Conservation (phyloP, 1,140 invertebrate genomes). For the Leptoteleia sp. region DNA sequence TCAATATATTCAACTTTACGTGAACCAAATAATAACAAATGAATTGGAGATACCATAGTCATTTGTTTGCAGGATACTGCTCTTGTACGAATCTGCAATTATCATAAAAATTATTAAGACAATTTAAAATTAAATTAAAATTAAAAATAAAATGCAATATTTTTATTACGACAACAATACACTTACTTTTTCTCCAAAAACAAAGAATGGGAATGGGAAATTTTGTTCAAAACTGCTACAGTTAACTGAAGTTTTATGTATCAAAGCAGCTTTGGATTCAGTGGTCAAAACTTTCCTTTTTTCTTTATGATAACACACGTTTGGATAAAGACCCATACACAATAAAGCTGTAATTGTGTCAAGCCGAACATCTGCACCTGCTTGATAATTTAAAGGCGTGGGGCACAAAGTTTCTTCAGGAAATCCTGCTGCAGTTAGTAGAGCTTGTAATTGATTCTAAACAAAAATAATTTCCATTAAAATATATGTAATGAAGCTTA, state of each 20-base stretch:
- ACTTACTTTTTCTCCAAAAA: slow-evolving; percentile 96
- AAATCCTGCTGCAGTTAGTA: slow-evolving; percentile 91
- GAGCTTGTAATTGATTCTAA: slow-evolving; percentile 91
- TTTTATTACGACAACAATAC: too few species aligned
- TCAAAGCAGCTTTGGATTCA: slow-evolving; percentile 95
- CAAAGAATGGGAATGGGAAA: slow-evolving; percentile 97
- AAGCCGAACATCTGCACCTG: slow-evolving; percentile 89
- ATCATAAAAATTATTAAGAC: slow-evolving; percentile 15
- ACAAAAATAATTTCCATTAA: too few species aligned
- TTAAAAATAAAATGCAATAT: too few species aligned
- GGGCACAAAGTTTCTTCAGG: slow-evolving; percentile 90
- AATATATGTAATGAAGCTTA: too few species aligned
- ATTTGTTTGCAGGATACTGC: slow-evolving; percentile 99
- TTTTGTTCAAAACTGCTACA: slow-evolving; percentile 91
- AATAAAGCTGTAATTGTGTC: slow-evolving; percentile 93
- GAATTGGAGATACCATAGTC: slow-evolving; percentile 97
- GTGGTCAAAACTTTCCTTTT: slow-evolving; percentile 97
- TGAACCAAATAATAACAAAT: slow-evolving; percentile 94
- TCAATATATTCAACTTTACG: slow-evolving; percentile 92
- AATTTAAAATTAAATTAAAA: too few species aligned
- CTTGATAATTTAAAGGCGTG: slow-evolving; percentile 87
- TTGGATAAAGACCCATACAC: slow-evolving; percentile 96
- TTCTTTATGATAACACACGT: slow-evolving; percentile 97
- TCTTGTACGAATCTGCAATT: slow-evolving; percentile 90
- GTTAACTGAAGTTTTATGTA: slow-evolving; percentile 98